A percentile compares a stretch with the other conserved stretches of the same genome.
Conservation (phyloP, 37 sponge, comb jelly and placozoan genomes). For the Chondrilla cf. caribensis region DNA sequence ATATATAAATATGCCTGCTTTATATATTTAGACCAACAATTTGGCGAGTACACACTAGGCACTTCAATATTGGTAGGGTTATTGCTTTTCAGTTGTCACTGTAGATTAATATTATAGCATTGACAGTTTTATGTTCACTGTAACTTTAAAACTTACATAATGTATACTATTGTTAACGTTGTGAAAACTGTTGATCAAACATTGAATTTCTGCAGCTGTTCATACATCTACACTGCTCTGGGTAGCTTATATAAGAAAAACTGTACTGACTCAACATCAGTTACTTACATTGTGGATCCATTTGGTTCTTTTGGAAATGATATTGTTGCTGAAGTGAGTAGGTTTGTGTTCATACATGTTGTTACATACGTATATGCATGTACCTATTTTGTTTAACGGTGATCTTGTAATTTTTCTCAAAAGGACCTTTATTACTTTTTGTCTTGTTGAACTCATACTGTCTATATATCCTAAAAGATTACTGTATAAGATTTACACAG, state of each 20-base stretch:
- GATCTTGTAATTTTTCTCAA: no score
- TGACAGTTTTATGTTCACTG: not conserved
- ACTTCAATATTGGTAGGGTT: no score
- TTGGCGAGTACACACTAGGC: not conserved
- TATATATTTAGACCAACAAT: no score
- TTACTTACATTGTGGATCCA: constrained; percentile 30
- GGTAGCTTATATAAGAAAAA: constrained; percentile 33
- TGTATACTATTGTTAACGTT: not conserved
- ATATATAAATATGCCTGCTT: no score
- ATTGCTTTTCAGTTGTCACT: no score
- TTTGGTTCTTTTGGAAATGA: constrained; percentile 37
- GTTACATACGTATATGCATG: not conserved
- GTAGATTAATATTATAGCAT: not conserved
- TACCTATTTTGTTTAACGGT: not conserved
- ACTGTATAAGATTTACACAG: no score
- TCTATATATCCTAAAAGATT: not conserved
- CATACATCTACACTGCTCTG: constrained; percentile 29
- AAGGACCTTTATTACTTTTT: no score
- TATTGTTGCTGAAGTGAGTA: constrained; percentile 32
- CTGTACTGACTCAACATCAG: constrained; percentile 14
- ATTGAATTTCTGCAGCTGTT: no score
- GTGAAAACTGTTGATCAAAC: not conserved
- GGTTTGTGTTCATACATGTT: no score
- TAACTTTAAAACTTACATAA: no score
- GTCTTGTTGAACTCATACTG: no score